phyloP scores from a whole-genome alignment of 2,113 vertebrate genomes.

The Myxocyprinus asiaticus region DNA sequence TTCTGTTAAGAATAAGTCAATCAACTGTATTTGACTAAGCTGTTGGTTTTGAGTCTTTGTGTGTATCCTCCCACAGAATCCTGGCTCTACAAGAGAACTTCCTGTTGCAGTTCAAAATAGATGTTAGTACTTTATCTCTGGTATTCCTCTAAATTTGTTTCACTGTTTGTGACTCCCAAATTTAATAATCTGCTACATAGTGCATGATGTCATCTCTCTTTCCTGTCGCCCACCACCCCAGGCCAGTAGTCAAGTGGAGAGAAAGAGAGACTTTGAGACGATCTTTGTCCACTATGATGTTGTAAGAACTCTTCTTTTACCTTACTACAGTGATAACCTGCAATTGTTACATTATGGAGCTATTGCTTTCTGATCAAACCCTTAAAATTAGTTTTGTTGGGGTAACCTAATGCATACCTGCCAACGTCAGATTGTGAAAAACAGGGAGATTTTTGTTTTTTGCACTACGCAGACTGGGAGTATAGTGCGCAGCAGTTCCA shows the following conservation, averaged over 20 bases:
- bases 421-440: too few relatives aligned
- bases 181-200: neutral
- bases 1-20: too few relatives aligned
- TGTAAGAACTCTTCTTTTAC: conserved; percentile 75
- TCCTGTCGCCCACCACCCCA: conserved; percentile 54
- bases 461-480: too few relatives aligned
- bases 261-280: conserved; percentile 92
- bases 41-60: too few relatives aligned
- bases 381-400: too few relatives aligned
- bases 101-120: conserved; percentile 92
- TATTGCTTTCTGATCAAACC: too few relatives aligned
- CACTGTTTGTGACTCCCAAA: neutral
- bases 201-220: neutral
- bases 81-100: conserved; percentile 94
- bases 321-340: neutral
- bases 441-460: too few relatives aligned
- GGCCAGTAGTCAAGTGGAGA: conserved; percentile 84
- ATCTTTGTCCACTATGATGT: conserved; percentile 95
- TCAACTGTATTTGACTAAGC: too few relatives aligned
- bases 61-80: conserved; percentile 76
- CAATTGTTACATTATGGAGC: too few relatives aligned
- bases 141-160: neutral
- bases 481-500: too few relatives aligned
- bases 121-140: conserved; percentile 79
- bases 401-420: too few relatives aligned